phyloP scores from a whole-genome alignment of 2,797 vertebrate genomes.

The Notamacropus eugenii region DNA sequence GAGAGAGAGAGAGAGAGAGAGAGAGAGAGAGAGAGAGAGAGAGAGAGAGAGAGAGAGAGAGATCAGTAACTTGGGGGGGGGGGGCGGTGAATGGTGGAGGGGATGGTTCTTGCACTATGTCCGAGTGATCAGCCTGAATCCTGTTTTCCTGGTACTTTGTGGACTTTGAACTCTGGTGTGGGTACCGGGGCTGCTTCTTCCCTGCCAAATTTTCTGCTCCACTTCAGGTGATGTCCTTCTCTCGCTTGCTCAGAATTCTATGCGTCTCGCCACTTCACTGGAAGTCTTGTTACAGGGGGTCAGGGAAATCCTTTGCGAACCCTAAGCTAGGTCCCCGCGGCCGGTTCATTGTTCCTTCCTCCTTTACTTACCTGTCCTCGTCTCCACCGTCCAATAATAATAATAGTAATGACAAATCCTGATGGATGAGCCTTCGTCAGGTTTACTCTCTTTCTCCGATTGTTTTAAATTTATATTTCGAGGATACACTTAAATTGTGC shows the following conservation, averaged over 20 bases:
- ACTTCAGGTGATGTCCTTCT: neutral
- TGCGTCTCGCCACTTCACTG: neutral
- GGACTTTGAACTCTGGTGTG: neutral
- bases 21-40: too few species aligned
- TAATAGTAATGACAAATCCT: neutral
- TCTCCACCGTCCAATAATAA: neutral
- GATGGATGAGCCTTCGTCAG: neutral
- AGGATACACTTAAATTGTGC: neutral
- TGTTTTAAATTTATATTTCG: neutral
- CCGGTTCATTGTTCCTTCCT: neutral
- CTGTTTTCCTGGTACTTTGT: neutral
- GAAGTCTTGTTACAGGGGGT: neutral
- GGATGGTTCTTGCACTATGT: neutral
- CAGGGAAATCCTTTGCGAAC: neutral
- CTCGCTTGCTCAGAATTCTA: neutral
- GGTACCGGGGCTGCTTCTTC: neutral
- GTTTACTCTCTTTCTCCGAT: neutral
- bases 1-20: too few species aligned
- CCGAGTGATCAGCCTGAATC: neutral
- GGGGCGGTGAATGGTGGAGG: neutral
- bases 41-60: neutral
- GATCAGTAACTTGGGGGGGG: neutral
- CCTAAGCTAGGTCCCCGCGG: neutral
- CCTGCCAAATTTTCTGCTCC: neutral
- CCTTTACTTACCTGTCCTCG: neutral